A percentile compares a stretch with the other conserved stretches of the same genome.
Conservation (phyloP, 2,113 vertebrate species). For the Apodemus sylvaticus region DNA sequence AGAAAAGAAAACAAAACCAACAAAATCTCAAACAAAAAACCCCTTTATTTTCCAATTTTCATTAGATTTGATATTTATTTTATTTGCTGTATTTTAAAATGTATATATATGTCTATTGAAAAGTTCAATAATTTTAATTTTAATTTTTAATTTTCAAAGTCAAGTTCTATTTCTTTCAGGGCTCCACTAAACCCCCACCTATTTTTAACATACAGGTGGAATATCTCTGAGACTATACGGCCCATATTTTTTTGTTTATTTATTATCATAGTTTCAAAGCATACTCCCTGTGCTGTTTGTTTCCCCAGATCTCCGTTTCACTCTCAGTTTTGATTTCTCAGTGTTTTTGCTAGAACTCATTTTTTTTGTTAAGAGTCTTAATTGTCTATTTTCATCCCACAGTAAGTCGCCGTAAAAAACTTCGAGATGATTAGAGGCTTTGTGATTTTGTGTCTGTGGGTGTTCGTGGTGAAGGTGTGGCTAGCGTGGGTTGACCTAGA, state of each 20-base stretch:
- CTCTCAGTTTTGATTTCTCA: constrained; percentile 34
- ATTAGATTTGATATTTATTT: constrained; percentile 28
- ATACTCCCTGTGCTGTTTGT: background rate
- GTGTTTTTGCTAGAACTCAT: background rate
- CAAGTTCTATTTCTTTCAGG: background rate
- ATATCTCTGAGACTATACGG: background rate
- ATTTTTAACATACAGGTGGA: constrained; percentile 28
- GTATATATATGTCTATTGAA: background rate
- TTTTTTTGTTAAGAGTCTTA: background rate
- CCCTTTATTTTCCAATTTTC: background rate
- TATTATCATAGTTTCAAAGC: constrained; percentile 40
- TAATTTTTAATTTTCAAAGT: constrained; percentile 29
- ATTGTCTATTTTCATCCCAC: background rate
- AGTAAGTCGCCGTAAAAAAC: background rate
- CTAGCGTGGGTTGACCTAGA: background rate
- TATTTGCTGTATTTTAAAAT: constrained; percentile 7
- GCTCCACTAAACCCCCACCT: background rate
- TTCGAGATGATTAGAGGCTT: background rate
- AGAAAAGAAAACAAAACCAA: background rate
- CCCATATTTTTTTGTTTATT: background rate
- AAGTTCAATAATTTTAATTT: constrained; percentile 39
- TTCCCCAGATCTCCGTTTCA: background rate
- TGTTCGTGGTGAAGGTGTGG: background rate
- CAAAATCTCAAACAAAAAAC: background rate
- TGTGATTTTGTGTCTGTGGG: constrained; percentile 2